Evolutionary conservation across 2,797 vertebrate species (phyloP).

Genomic region (Aulostomus chinensis): DNA sequence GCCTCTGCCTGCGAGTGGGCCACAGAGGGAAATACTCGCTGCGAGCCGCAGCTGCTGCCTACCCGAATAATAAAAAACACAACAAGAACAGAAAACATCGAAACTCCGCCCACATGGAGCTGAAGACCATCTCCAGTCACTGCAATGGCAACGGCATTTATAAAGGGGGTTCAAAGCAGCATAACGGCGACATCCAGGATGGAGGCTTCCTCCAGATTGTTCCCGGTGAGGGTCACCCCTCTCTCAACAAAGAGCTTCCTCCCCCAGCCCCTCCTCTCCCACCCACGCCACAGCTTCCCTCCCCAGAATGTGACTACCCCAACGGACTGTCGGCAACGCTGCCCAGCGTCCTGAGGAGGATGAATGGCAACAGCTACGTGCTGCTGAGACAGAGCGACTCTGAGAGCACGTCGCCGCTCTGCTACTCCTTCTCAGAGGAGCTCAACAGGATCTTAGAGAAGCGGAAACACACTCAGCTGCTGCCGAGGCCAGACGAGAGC

Average conservation of each 20-base stretch:
- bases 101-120: constrained; percentile 83
- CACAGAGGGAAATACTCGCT: constrained; percentile 85
- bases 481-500: constrained; percentile 92
- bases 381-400: constrained; percentile 90
- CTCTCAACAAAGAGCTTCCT: constrained; percentile 69
- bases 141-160: constrained; percentile 81
- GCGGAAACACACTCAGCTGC: constrained; percentile 90
- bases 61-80: constrained; percentile 57
- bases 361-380: constrained; percentile 97
- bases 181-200: constrained; percentile 46
- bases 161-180: constrained; percentile 56
- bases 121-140: constrained; percentile 91
- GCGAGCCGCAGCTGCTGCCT: constrained; percentile 56
- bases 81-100: constrained; percentile 52
- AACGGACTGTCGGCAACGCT: constrained; percentile 87
- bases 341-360: constrained; percentile 91
- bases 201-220: constrained; percentile 89
- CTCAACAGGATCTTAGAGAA: constrained; percentile 97
- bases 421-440: constrained; percentile 91
- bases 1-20: constrained; percentile 85
- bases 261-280: constrained; percentile 85
- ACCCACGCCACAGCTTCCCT: constrained; percentile 73
- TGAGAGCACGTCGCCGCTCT: constrained; percentile 74
- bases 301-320: constrained; percentile 79
- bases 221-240: constrained; percentile 78